phyloP scores from a whole-genome alignment of 2,113 vertebrate genomes.

The Serinus canaria region DNA sequence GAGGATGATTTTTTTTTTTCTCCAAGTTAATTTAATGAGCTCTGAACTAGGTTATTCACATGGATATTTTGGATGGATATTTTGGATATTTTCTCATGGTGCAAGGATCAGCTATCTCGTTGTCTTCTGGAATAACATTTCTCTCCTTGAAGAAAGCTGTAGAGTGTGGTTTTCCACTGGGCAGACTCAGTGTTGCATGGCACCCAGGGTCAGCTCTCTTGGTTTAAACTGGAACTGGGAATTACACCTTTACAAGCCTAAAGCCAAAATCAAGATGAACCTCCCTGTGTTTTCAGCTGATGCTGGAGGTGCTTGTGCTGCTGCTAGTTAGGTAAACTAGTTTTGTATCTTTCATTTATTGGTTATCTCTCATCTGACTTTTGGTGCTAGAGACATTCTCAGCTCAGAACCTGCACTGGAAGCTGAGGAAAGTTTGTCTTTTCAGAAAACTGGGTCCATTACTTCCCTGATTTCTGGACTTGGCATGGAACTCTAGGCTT shows the following conservation, averaged over 20 bases:
- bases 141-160: background rate
- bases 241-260: background rate
- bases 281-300: background rate
- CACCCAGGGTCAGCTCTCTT: background rate
- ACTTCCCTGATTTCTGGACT: background rate
- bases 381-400: background rate
- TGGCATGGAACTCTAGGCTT: background rate
- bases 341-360: background rate
- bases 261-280: background rate
- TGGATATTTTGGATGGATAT: background rate
- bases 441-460: background rate
- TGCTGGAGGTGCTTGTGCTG: background rate
- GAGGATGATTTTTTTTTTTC: background rate
- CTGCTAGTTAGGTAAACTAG: background rate
- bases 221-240: background rate
- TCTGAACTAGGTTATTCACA: background rate
- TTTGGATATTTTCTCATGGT: background rate
- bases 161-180: background rate
- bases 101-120: background rate
- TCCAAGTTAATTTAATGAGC: background rate
- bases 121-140: background rate
- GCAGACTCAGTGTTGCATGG: background rate
- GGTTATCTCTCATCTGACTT: background rate
- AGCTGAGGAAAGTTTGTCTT: background rate
- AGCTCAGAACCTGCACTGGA: background rate